Evolutionary conservation across 2,797 vertebrate species (phyloP).

Genomic region (Pangasius larnaudii): DNA sequence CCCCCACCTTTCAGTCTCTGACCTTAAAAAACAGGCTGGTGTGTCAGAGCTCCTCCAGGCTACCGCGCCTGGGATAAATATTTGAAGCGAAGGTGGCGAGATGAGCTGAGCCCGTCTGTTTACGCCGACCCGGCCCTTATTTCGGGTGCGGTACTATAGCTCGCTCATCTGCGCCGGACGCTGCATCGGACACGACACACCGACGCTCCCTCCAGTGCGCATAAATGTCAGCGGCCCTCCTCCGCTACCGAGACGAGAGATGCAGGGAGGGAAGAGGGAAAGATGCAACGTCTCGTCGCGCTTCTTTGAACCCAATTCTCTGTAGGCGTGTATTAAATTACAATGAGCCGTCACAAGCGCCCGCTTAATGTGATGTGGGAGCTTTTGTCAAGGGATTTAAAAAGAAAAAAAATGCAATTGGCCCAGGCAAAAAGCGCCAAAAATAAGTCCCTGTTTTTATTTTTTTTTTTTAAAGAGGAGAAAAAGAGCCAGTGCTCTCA

Average conservation of each 20-base stretch:
- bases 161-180: constrained; percentile 36
- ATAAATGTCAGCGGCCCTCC: constrained; percentile 69
- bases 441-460: constrained; percentile 65
- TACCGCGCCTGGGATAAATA: constrained; percentile 76
- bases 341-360: constrained; percentile 71
- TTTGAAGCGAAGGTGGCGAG: constrained; percentile 79
- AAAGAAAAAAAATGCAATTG: constrained; percentile 68
- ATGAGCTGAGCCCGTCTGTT: constrained; percentile 77
- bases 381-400: constrained; percentile 69
- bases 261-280: constrained; percentile 63
- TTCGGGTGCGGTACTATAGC: constrained; percentile 67
- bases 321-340: constrained; percentile 74
- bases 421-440: constrained; percentile 60
- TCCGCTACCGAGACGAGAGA: constrained; percentile 42
- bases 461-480: constrained; percentile 47
- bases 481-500: constrained; percentile 56
- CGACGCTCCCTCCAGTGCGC: constrained; percentile 60
- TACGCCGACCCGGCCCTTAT: constrained; percentile 68
- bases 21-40: constrained; percentile 83
- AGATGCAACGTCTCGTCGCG: constrained; percentile 57
- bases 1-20: constrained; percentile 63
- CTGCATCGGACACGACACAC: constrained; percentile 64
- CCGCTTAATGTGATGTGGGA: constrained; percentile 71
- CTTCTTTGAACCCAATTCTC: constrained; percentile 72
- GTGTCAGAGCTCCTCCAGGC: constrained; percentile 79